A percentile compares a stretch with the other conserved stretches of the same genome.
Evolutionary conservation across 2,888 invertebrate species (phyloP).

Genomic region (Volucella inanis): DNA sequence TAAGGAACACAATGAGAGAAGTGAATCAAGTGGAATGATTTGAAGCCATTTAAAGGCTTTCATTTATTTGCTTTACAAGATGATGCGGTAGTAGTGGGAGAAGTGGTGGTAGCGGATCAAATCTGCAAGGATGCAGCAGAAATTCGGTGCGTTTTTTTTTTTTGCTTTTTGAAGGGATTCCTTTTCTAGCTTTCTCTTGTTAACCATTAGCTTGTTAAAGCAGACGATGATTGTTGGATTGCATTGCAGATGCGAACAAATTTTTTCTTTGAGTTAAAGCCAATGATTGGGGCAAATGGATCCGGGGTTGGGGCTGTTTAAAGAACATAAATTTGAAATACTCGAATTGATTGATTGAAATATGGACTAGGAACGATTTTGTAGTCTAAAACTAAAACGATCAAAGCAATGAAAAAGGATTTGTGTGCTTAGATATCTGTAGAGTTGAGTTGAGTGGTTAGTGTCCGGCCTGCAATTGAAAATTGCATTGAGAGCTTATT

Average conservation of each 20-base stretch:
- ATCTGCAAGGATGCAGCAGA: conserved; percentile 32
- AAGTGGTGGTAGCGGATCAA: conserved; percentile 10
- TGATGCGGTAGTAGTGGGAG: too few species aligned
- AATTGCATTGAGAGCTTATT: too few species aligned
- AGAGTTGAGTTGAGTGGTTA: too few species aligned
- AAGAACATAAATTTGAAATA: too few species aligned
- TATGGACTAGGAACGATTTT: too few species aligned
- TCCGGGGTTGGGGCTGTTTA: too few species aligned
- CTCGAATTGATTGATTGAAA: too few species aligned
- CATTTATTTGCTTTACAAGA: conserved; percentile 37
- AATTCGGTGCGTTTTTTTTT: conserved; percentile 26
- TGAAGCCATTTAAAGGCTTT: conserved; percentile 59
- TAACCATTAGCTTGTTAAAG: conserved; percentile 55
- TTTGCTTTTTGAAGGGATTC: neutral
- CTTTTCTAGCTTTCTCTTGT: neutral
- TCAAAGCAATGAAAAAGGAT: too few species aligned
- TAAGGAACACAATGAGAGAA: conserved; percentile 40
- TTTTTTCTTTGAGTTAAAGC: conserved; percentile 39
- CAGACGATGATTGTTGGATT: conserved; percentile 32
- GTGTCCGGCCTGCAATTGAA: too few species aligned
- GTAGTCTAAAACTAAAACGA: too few species aligned
- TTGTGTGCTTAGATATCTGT: too few species aligned
- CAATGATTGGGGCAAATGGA: too few species aligned
- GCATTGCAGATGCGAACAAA: conserved; percentile 19
- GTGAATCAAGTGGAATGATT: conserved; percentile 70